Evolutionary conservation across 2,113 vertebrate species (phyloP).

Genomic region (Talpa occidentalis): DNA sequence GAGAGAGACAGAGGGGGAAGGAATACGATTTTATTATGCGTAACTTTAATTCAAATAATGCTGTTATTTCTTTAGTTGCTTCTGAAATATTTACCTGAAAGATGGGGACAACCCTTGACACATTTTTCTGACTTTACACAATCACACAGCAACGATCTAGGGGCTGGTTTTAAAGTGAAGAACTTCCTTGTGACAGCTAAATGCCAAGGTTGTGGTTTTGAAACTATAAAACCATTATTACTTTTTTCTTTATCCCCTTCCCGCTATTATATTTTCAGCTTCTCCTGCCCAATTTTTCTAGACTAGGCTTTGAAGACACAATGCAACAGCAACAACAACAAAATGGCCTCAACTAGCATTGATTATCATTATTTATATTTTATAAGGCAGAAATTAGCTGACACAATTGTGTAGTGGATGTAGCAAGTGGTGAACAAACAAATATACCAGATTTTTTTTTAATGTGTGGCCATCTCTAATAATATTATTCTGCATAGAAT

Average conservation of each 20-base stretch:
- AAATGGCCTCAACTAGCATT: constrained; percentile 76
- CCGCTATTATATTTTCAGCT: background rate
- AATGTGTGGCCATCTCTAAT: background rate
- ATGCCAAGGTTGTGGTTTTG: constrained; percentile 76
- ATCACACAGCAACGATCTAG: constrained; percentile 74
- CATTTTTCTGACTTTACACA: constrained; percentile 81
- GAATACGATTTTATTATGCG: constrained; percentile 81
- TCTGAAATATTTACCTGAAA: constrained; percentile 83
- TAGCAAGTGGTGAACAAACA: constrained; percentile 49
- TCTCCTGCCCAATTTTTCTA: constrained; percentile 71
- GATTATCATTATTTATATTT: constrained; percentile 69
- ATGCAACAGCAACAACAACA: background rate
- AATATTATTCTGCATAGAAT: constrained; percentile 35
- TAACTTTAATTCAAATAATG: constrained; percentile 83
- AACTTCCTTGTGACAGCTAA: constrained; percentile 85
- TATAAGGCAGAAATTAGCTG: constrained; percentile 77
- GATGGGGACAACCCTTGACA: constrained; percentile 79
- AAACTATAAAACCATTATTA: constrained; percentile 83
- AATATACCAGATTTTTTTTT: constrained; percentile 60
- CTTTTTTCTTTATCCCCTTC: constrained; percentile 70
- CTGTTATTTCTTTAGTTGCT: constrained; percentile 78
- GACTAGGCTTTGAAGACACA: constrained; percentile 62
- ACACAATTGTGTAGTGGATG: constrained; percentile 55
- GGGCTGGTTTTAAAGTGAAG: constrained; percentile 82
- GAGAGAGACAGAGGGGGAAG: constrained; percentile 35